Evolutionary conservation across 2,888 invertebrate genomes (phyloP), one percentile per base, ranked within the genome.

Genomic region (Ischnura elegans): DNA sequence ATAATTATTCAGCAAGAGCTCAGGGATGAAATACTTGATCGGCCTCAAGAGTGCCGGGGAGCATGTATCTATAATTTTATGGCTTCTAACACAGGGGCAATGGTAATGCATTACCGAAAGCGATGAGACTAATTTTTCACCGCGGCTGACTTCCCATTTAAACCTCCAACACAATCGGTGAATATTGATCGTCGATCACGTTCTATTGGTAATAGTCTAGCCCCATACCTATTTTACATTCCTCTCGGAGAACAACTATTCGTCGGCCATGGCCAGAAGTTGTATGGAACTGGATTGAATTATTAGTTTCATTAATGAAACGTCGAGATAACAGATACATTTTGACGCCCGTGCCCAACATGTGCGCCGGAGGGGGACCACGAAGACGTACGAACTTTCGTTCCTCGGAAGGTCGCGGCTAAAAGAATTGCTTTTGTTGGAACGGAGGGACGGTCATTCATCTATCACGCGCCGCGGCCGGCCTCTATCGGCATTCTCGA

Each of bases 361-460:
- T 10, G 8, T 76, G 29, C 25, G 76, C 25, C 29, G 0, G 3
- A 36, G 29, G 29, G 16, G 29, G 61, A 13, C 29, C 29, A 36
- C 76, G 10, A 36, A n/a, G 29, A 36, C 36, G n/a, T 8, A 76
- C 76, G 36, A 76, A 36, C 29, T 36, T 76, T 76, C 76, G 76
- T 76, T 36, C 76, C 76, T 76, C 76, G 76, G 76, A 76, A 76
- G 76, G 76, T 76, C 76, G 36, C 76, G 76, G 36, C 76, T 29
- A n/a, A 76, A 76, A 0, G 36, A 76, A 76, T 76, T 76, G 25
- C 36, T 10, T 36, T 76, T 36, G 76, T 76, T 36, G 13, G 36
- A 13, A 6, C 2, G 76, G 29, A 76, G 36, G 76, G 29, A 36
- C 76, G 76, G 76, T 76, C 76, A n/a, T 76, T 76, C 76, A 76